Conservation (phyloP, 2,797 vertebrate species). For the Clarias fuscus region DNA sequence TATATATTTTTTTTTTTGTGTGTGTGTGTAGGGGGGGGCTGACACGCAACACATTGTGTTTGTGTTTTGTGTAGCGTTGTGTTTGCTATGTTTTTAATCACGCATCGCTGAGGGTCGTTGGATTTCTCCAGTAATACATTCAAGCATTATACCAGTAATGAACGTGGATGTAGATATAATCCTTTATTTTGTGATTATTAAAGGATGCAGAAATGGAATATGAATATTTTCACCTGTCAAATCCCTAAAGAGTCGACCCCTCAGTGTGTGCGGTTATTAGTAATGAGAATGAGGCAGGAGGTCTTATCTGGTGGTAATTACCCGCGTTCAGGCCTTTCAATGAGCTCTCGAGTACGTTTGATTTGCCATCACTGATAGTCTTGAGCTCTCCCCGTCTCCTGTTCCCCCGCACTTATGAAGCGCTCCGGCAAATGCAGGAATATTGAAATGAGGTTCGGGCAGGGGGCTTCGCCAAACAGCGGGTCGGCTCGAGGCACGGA, state of each 20-base stretch:
- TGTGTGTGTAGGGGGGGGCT: too few species aligned
- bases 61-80: slow-evolving; percentile 17
- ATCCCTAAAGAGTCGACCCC: slow-evolving; percentile 54
- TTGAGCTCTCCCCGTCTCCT: slow-evolving; percentile 33
- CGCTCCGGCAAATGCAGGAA: slow-evolving; percentile 58
- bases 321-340: slow-evolving; percentile 43
- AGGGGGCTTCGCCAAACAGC: slow-evolving; percentile 49
- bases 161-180: slow-evolving; percentile 49
- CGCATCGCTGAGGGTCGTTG: background rate
- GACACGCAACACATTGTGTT: background rate
- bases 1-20: too few species aligned
- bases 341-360: slow-evolving; percentile 45
- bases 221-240: slow-evolving; percentile 49
- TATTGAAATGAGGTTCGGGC: slow-evolving; percentile 74
- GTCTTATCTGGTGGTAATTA: slow-evolving; percentile 55
- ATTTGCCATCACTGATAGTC: slow-evolving; percentile 55
- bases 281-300: slow-evolving; percentile 52
- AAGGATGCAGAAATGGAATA: slow-evolving; percentile 51
- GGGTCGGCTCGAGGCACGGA: slow-evolving; percentile 39
- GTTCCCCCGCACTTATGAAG: slow-evolving; percentile 60
- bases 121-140: slow-evolving; percentile 44
- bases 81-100: background rate
- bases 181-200: slow-evolving; percentile 52
- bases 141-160: slow-evolving; percentile 49
- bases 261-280: slow-evolving; percentile 42